A percentile compares a stretch with the other conserved stretches of the same genome.
Evolutionary conservation across 2,113 vertebrate species (phyloP).

Genomic region (Catharus bicknelli): DNA sequence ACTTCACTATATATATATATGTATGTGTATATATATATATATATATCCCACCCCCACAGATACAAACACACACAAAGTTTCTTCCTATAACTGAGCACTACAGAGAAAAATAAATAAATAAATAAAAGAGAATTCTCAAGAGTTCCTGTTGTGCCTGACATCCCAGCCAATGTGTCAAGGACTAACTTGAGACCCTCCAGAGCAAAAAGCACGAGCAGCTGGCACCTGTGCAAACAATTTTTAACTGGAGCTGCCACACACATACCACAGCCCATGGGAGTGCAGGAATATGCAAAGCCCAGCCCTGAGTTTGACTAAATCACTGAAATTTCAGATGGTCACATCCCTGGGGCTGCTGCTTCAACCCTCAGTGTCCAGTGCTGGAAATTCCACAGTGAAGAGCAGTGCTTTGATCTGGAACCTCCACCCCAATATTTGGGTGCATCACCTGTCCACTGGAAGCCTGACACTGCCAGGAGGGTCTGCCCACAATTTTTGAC

Average conservation of each 20-base stretch:
- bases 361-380: neutral
- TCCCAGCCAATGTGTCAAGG: neutral
- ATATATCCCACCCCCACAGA: neutral
- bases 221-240: neutral
- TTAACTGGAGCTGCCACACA: neutral
- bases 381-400: neutral
- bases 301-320: neutral
- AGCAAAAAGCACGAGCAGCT: neutral
- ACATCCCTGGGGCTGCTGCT: neutral
- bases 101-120: neutral
- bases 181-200: neutral
- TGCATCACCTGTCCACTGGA: neutral
- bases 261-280: rapidly evolving
- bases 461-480: neutral
- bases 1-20: neutral
- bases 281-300: neutral
- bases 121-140: neutral
- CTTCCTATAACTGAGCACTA: neutral
- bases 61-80: neutral
- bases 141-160: neutral
- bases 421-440: neutral
- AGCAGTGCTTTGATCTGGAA: neutral
- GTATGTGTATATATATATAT: no score
- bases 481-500: neutral
- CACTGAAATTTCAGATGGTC: neutral